Percentiles rank a stretch among this genome's conserved stretches.
These are phyloP conservation scores for Heliconius cydno DNA, from an alignment of 2,888 invertebrate genomes.

Conservation along the genomic window DNA sequence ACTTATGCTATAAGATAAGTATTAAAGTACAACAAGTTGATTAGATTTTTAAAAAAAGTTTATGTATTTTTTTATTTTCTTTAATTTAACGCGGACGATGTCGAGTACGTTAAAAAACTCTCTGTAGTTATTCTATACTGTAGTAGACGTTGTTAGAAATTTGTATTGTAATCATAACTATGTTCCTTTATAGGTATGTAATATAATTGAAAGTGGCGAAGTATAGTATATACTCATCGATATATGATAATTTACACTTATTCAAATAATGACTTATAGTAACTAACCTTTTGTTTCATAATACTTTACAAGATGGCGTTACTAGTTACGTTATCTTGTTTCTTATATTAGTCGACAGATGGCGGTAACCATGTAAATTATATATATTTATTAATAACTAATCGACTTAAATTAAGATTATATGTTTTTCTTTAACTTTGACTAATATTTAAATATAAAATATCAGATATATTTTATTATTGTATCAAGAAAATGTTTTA, in stretches of 20 bases:
- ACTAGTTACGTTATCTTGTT: background rate
- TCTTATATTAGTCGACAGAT: background rate
- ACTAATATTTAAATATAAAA: no score
- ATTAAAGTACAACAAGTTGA: background rate
- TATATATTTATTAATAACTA: background rate
- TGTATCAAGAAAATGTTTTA: no score
- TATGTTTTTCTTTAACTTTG: no score
- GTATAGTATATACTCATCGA: background rate
- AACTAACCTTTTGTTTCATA: background rate
- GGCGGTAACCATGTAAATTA: background rate
- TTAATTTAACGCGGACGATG: background rate
- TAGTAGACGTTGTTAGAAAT: background rate
- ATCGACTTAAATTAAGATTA: no score
- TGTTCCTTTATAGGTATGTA: background rate
- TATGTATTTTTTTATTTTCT: background rate
- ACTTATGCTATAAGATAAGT: slow-evolving; percentile 55
- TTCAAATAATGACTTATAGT: background rate
- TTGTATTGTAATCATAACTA: background rate
- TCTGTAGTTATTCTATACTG: no score
- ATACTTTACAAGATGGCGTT: background rate
- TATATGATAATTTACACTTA: no score
- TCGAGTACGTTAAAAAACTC: background rate
- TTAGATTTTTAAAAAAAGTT: background rate
- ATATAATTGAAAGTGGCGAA: background rate
- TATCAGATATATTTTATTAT: no score